Evolutionary conservation across 2,888 invertebrate species (phyloP).

Genomic region (Rotaria socialis): DNA sequence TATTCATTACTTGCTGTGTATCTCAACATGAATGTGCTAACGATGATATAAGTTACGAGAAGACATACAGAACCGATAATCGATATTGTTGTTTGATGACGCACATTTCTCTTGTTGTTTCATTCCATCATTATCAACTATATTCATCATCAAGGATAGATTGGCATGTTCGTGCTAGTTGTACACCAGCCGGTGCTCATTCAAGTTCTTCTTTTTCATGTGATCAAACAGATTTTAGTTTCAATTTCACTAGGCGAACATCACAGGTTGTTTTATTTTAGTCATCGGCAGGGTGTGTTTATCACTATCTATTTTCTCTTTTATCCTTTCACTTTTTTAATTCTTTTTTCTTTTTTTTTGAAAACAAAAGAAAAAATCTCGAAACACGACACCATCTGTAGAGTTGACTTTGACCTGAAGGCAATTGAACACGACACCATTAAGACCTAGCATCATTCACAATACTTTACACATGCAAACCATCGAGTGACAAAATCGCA

Average conservation of each 20-base stretch:
- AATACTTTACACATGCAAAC: not conserved
- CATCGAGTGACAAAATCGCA: conserved; percentile 16
- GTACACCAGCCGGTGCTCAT: not conserved
- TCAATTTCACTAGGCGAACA: not conserved
- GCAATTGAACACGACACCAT: conserved; percentile 29
- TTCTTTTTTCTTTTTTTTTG: not conserved
- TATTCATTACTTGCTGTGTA: not conserved
- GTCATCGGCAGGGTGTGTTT: not conserved
- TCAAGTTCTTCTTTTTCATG: not conserved
- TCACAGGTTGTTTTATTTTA: not conserved
- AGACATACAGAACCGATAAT: not conserved
- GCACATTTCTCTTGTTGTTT: not conserved
- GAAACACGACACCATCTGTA: conserved; percentile 26
- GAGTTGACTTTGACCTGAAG: conserved; percentile 12
- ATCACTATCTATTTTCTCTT: conserved; percentile 18
- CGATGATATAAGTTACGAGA: not conserved
- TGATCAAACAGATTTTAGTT: not conserved
- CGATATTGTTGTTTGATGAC: not conserved
- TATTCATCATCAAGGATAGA: not conserved
- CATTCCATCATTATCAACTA: not conserved
- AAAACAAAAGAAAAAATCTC: not conserved
- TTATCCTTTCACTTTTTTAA: not conserved
- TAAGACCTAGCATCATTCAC: not conserved
- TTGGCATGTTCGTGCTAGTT: not conserved
- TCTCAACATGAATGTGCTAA: not conserved